Percentiles rank a stretch among this genome's conserved stretches.
These are phyloP conservation scores for Xanthia togata DNA, from an alignment of 2,888 invertebrate genomes.

Conservation along the genomic window DNA sequence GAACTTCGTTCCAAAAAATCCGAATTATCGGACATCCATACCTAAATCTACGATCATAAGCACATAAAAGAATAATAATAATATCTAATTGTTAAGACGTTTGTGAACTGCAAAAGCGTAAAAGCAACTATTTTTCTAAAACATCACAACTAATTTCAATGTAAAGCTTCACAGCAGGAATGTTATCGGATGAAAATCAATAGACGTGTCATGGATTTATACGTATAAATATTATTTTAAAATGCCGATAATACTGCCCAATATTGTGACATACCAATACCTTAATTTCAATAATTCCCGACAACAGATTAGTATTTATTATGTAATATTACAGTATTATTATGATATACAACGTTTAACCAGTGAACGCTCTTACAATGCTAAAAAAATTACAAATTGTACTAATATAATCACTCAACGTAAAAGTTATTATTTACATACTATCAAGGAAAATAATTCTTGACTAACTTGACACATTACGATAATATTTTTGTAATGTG, in stretches of 20 bases:
- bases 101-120: conserved; percentile 20
- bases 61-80: neutral
- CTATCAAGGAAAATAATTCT: neutral
- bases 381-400: conserved; percentile 66
- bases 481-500: neutral
- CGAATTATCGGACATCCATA: neutral
- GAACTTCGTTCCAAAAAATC: neutral
- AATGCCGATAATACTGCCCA: conserved; percentile 48
- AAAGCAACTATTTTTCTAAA: conserved; percentile 2
- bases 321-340: conserved; percentile 41
- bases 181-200: conserved; percentile 25
- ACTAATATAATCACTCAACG: conserved; percentile 65
- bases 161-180: conserved; percentile 44
- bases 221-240: conserved; percentile 14
- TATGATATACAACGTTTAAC: conserved; percentile 43
- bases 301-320: conserved; percentile 30
- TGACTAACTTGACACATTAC: conserved; percentile 1
- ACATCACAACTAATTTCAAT: conserved; percentile 33
- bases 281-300: conserved; percentile 6
- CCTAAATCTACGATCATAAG: neutral
- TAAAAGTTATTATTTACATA: conserved; percentile 48
- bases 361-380: conserved; percentile 46
- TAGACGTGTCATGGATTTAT: conserved; percentile 23
- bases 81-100: neutral
- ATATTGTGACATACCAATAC: conserved; percentile 28